phyloP scores from a whole-genome alignment of 2,888 invertebrate species.

The Acanthosepion esculentum region DNA sequence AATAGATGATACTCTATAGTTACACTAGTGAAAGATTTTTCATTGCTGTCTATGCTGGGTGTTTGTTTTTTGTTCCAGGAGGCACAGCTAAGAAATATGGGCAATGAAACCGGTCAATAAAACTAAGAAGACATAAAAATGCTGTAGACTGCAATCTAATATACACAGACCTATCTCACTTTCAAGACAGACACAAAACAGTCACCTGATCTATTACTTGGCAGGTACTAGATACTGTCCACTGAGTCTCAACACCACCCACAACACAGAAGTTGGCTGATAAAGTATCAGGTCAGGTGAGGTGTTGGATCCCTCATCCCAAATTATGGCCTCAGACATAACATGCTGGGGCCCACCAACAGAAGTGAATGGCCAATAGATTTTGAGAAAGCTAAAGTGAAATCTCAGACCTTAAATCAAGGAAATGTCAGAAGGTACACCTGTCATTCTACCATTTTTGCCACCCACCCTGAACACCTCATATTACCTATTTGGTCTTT shows the following conservation, averaged over 20 bases:
- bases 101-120: neutral
- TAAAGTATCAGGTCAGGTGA: neutral
- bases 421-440: neutral
- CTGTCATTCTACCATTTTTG: neutral
- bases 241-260: neutral
- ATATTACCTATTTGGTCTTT: neutral
- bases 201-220: constrained; percentile 33
- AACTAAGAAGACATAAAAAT: neutral
- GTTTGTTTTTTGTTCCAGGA: neutral
- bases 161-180: neutral
- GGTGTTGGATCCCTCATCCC: neutral
- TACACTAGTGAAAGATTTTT: too few relatives aligned
- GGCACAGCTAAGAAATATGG: neutral
- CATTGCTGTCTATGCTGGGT: too few relatives aligned
- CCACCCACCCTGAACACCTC: constrained; percentile 20
- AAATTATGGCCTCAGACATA: neutral
- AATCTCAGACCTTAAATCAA: neutral
- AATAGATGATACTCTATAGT: neutral
- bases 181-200: neutral
- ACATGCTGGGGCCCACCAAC: constrained; percentile 20
- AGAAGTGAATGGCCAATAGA: neutral
- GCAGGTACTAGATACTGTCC: constrained; percentile 33
- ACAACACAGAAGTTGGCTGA: neutral
- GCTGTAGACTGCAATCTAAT: neutral
- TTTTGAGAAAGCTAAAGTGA: neutral